phyloP scores from a whole-genome alignment of 1,140 invertebrate species.

The Megalopta genalis region DNA sequence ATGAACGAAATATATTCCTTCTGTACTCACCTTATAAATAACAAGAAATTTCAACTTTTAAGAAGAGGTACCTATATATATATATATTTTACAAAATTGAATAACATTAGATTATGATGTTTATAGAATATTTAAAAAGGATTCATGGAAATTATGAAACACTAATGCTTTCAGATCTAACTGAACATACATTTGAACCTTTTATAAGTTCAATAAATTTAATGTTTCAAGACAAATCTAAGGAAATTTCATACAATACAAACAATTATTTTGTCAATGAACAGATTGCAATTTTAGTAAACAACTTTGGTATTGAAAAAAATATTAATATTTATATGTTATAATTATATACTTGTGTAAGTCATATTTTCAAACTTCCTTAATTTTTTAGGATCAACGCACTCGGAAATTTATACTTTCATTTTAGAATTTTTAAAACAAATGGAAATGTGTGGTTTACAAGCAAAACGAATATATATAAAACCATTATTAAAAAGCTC shows the following conservation, averaged over 20 bases:
- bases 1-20: slow-evolving; percentile 78
- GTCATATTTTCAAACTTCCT: background rate
- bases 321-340: background rate
- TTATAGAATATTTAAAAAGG: slow-evolving; percentile 6
- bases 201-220: background rate
- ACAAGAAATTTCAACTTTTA: slow-evolving; percentile 59
- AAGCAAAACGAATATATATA: slow-evolving; percentile 79
- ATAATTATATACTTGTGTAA: background rate
- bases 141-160: no score
- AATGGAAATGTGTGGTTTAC: slow-evolving; percentile 72
- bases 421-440: slow-evolving; percentile 81
- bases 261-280: slow-evolving; percentile 45
- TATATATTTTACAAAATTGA: background rate
- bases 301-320: slow-evolving; percentile 58
- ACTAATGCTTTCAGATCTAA: slow-evolving; percentile 1
- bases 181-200: slow-evolving; percentile 19
- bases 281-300: slow-evolving; percentile 60
- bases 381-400: slow-evolving; percentile 80
- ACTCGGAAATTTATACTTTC: slow-evolving; percentile 83
- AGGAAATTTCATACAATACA: background rate
- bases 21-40: slow-evolving; percentile 67
- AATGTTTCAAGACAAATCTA: slow-evolving; percentile 5
- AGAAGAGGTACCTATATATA: slow-evolving; percentile 58
- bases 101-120: background rate
- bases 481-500: background rate